Base-by-base conservation (phyloP, 2,797 vertebrate species). In the Ptychadena robeensis region DNA sequence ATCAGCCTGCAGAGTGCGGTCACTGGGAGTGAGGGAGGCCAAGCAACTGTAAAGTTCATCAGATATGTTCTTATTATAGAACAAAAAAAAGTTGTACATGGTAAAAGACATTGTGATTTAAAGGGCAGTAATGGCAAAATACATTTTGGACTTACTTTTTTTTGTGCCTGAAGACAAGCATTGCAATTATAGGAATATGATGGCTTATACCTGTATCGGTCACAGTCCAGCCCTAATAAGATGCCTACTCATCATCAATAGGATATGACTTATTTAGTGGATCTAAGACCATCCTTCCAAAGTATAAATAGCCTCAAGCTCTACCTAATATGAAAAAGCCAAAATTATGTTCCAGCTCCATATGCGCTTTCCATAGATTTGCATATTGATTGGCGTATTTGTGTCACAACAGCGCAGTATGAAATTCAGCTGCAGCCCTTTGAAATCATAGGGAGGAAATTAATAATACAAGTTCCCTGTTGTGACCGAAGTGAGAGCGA, bases 371-470 rank as follows among this genome's bases (percentile, higher is more conserved):
- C 28, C 27, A 34, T 77, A 66, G 65, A 27, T 77, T 48, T 32
- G 35, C 11, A 14, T 11, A 27, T 67, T 77, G 27, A 48, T 53
- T 67, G 28, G 40, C 22, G 61, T 66, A 11, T 67, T 67, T 25
- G 27, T 66, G 74, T 34, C 74, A 66, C 10, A 9, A 30, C 28
- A 32, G 18, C 37, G 15, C 74, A 48, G 61, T 77, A 38, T 44
- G 30, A 25, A n/a, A 25, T 44, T 77, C 37, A 77, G 63, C 74
- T 53, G 74, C 44, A 67, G 40, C 38, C 53, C 38, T 9, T 31
- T 77, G 15, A 40, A 32, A 67, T 67, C 63, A 27, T 40, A 77
- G 38, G n/a, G 30, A 66, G 63, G 53, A 32, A 48, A 66, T 77
- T 48, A 67, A 77, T 67, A 66, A 38, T 65, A 48, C 38, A 34